Base-by-base conservation (phyloP, 2,113 vertebrate species). In the Petrocephalus zakoni region DNA sequence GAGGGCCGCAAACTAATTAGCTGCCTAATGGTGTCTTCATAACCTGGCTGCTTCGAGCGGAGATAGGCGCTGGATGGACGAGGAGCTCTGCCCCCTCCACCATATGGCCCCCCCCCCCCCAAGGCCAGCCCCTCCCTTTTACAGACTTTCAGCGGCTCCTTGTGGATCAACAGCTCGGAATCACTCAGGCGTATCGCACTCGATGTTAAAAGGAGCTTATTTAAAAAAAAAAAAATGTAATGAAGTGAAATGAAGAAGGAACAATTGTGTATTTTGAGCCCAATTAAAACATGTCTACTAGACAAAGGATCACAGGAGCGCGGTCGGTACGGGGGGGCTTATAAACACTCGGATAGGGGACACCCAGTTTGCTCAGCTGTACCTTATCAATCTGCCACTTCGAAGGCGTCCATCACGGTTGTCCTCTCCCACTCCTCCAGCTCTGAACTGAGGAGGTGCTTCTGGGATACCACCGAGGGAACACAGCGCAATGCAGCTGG, bases 1-100 rank as follows among this genome's bases (percentile, higher is more conserved):
- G 92, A 91, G 92, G 92, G 89, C 93, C 89, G 90, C 82, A 90
- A 93, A 90, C 93, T 94, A 96, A 97, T 96, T 93, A 95, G 91
- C 93, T 91, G 88, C 88, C 92, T 95, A 95, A 96, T 95, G 92
- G 87, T 37, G 87, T 91, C 89, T 93, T 95, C 94, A 94, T 94
- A 92, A 95, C 92, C 89, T 93, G 93, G 93, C 93, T 91, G 92
- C 92, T 92, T 92, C 92, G 87, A 92, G 93, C 90, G 92, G 10
- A 92, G 91, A 85, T 92, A 89, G 42, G 53, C 88, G 90, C 88
- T 91, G 88, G 88, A 92, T 42, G 47, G 68, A 88, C 78, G 90
- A 92, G 22, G 29, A 72, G 58, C 47, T 55, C 58, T 25, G 3
- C 25, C 15, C 87, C 6, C 22, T 7, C 84, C 9, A 1, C 37